A percentile compares a stretch with the other conserved stretches of the same genome.
These are phyloP conservation scores for Microcebus tavaratra DNA, from an alignment of 2,113 vertebrate species.

Conservation along the genomic window DNA sequence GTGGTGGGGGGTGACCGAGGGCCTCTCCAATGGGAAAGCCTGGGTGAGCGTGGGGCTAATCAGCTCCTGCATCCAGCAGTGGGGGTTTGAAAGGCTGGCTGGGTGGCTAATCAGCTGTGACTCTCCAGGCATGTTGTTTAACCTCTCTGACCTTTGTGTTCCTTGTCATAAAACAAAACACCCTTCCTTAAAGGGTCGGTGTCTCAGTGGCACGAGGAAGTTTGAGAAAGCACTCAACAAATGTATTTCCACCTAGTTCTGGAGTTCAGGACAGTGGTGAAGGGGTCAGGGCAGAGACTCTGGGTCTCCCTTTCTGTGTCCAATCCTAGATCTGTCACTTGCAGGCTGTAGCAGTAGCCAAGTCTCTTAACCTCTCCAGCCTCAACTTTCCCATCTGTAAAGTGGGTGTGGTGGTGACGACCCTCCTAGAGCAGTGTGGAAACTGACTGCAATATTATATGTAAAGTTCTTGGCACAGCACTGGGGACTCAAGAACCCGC, in stretches of 20 bases:
- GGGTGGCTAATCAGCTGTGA: background rate
- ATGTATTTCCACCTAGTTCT: background rate
- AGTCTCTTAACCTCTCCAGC: background rate
- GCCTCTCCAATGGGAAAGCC: background rate
- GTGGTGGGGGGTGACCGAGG: rapidly evolving
- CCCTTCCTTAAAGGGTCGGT: background rate
- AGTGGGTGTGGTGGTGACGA: background rate
- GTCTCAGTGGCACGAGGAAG: background rate
- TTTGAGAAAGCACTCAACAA: background rate
- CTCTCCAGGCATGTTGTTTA: background rate
- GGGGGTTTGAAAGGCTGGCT: background rate
- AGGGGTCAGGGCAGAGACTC: background rate
- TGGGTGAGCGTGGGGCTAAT: rapidly evolving
- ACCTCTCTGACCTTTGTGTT: background rate
- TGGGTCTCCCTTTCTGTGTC: background rate
- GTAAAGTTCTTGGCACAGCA: background rate
- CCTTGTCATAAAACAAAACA: background rate
- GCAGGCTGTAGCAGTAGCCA: background rate
- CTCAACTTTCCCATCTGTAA: background rate
- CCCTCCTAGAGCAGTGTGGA: background rate
- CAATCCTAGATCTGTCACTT: background rate
- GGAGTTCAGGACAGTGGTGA: too few species aligned
- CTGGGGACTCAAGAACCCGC: background rate
- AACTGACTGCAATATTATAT: background rate
- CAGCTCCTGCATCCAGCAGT: rapidly evolving